A percentile compares a stretch with the other conserved stretches of the same genome.
Evolutionary conservation across 2,888 invertebrate genomes (phyloP).

Genomic region (Pyrochroa serraticornis): DNA sequence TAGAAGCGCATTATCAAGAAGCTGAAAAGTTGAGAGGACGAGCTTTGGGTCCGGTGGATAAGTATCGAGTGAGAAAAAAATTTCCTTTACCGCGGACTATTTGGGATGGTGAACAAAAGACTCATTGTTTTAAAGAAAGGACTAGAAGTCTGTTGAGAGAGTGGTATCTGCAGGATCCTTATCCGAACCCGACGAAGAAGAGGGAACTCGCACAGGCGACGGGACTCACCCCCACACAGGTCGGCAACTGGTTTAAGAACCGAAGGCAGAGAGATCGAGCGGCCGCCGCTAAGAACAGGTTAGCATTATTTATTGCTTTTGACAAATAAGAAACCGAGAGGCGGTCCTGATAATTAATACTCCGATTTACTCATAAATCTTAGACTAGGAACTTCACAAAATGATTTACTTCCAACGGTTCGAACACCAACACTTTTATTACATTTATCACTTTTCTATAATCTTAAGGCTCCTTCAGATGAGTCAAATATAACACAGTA

Average conservation of each 20-base stretch:
- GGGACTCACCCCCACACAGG: conserved; percentile 90
- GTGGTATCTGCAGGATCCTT: conserved; percentile 98
- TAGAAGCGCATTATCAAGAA: conserved; percentile 92
- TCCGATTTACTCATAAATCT: conserved; percentile 33
- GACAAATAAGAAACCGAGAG: conserved; percentile 35
- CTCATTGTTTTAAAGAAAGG: conserved; percentile 95
- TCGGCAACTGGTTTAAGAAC: conserved; percentile 94
- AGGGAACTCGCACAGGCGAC: conserved; percentile 89
- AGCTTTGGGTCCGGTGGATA: conserved; percentile 92
- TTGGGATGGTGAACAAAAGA: conserved; percentile 96
- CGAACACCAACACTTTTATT: too few species aligned
- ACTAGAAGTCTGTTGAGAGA: conserved; percentile 93
- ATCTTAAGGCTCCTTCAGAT: too few species aligned
- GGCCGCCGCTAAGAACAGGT: conserved; percentile 96
- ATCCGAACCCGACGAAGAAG: conserved; percentile 93
- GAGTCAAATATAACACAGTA: too few species aligned
- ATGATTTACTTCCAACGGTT: too few species aligned
- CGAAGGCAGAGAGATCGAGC: conserved; percentile 86
- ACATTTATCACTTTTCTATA: too few species aligned
- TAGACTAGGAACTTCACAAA: neutral
- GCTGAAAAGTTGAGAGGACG: conserved; percentile 88
- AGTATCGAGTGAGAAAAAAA: conserved; percentile 92
- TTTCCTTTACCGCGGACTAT: conserved; percentile 90
- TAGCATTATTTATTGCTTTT: conserved; percentile 54
- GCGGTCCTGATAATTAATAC: conserved; percentile 38